Evolutionary conservation across 2,797 vertebrate species (phyloP).

Genomic region (Acrocephalus scirpaceus): DNA sequence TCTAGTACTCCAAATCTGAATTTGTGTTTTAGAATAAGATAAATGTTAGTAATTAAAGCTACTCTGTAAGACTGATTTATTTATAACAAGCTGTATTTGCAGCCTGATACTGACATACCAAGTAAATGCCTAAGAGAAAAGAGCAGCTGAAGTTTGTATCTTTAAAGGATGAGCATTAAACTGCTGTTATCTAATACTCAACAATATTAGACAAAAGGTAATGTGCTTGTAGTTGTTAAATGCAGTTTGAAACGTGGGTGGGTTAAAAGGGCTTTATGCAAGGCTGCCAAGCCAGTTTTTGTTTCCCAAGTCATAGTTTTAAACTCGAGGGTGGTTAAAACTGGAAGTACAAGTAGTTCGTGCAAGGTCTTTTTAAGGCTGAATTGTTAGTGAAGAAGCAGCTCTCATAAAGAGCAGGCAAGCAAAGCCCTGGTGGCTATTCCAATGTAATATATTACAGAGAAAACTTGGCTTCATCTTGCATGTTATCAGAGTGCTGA

Average conservation of each 20-base stretch:
- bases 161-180: background rate
- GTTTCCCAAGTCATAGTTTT: background rate
- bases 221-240: background rate
- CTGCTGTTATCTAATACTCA: background rate
- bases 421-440: background rate
- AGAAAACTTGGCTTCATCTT: background rate
- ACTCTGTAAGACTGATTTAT: background rate
- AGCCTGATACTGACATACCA: background rate
- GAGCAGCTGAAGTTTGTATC: background rate
- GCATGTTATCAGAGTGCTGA: background rate
- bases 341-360: background rate
- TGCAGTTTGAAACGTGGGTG: background rate
- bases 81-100: background rate
- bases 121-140: background rate
- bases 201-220: background rate
- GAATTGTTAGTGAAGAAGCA: background rate
- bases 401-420: background rate
- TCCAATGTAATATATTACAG: background rate
- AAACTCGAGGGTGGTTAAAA: background rate
- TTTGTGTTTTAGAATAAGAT: background rate
- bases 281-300: slow-evolving; percentile 1
- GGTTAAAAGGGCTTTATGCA: background rate
- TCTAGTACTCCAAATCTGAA: background rate
- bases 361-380: background rate
- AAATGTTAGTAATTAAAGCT: background rate